A percentile compares a stretch with the other conserved stretches of the same genome.
phyloP scores from a whole-genome alignment of 2,888 invertebrate genomes.

The Drosophila diplacantha region DNA sequence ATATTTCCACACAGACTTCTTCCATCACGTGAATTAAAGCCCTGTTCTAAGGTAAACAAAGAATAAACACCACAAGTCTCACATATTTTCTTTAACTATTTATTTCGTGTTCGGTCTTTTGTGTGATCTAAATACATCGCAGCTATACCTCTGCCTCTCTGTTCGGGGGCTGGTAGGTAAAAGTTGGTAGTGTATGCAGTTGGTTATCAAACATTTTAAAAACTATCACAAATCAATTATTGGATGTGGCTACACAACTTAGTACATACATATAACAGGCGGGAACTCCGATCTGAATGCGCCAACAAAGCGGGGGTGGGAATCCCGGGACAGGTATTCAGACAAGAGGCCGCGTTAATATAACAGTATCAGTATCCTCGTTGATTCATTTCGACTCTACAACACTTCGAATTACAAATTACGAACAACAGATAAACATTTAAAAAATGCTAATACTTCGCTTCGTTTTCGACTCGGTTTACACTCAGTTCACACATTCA shows the following conservation, averaged over 20 bases:
- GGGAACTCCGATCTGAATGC: constrained; percentile 5
- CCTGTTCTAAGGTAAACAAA: background rate
- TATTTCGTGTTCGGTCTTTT: constrained; percentile 35
- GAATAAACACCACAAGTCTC: too few species aligned
- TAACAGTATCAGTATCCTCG: constrained; percentile 39
- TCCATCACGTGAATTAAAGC: background rate
- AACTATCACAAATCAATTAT: constrained; percentile 73
- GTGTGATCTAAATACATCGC: constrained; percentile 55
- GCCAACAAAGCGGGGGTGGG: constrained; percentile 1
- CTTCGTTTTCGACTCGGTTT: constrained; percentile 11
- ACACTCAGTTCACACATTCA: constrained; percentile 33
- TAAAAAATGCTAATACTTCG: constrained; percentile 41
- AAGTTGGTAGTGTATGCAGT: constrained; percentile 34
- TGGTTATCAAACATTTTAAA: constrained; percentile 56
- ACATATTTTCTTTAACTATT: constrained; percentile 20
- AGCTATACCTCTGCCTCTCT: constrained; percentile 39
- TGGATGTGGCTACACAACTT: constrained; percentile 66
- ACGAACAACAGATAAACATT: constrained; percentile 50
- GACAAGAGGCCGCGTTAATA: constrained; percentile 18
- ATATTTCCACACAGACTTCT: background rate
- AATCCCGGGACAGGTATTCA: constrained; percentile 4
- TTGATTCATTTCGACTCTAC: constrained; percentile 32
- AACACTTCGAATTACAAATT: constrained; percentile 39
- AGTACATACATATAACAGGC: constrained; percentile 44
- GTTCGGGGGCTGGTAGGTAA: constrained; percentile 28